Evolutionary conservation across 2,113 vertebrate species (phyloP).

Genomic region (Hirundichthys speculiger): DNA sequence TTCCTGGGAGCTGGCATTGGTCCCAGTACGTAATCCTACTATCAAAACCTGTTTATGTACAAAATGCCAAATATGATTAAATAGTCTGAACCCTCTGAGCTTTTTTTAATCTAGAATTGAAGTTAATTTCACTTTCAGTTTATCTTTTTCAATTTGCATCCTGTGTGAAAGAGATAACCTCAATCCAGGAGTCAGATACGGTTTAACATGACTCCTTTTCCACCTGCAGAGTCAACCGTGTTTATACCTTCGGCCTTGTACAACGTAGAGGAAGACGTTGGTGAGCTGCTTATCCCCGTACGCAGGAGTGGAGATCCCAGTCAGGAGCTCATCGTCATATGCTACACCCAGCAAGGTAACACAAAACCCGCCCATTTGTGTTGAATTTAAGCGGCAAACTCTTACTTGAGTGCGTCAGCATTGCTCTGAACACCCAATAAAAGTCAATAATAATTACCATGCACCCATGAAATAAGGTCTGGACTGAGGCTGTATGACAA

Average conservation of each 20-base stretch:
- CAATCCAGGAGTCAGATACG: not conserved
- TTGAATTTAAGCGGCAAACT: slow-evolving; percentile 3
- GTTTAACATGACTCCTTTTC: slow-evolving; percentile 3
- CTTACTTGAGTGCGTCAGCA: not conserved
- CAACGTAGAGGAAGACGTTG: slow-evolving; percentile 88
- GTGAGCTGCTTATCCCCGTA: slow-evolving; percentile 91
- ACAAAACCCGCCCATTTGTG: not conserved
- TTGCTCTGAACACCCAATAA: too few relatives aligned
- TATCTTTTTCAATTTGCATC: slow-evolving; percentile 10
- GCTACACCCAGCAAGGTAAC: slow-evolving; percentile 94
- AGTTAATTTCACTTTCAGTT: slow-evolving; percentile 10
- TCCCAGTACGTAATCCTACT: slow-evolving; percentile 1
- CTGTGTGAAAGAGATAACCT: not conserved
- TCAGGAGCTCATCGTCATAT: slow-evolving; percentile 94
- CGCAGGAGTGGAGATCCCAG: slow-evolving; percentile 89
- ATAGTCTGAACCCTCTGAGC: not conserved
- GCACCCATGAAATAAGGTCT: slow-evolving; percentile 6
- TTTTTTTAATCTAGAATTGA: not conserved
- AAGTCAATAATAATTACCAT: not conserved
- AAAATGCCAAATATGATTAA: slow-evolving; percentile 26
- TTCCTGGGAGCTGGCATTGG: slow-evolving; percentile 36
- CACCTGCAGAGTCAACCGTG: slow-evolving; percentile 87
- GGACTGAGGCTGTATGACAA: not conserved
- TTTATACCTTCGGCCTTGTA: slow-evolving; percentile 89
- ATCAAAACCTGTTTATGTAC: slow-evolving; percentile 18